Percentiles rank a stretch among this genome's conserved stretches.
Evolutionary conservation across 2,797 vertebrate genomes (phyloP).

Genomic region (Sylvia borin): DNA sequence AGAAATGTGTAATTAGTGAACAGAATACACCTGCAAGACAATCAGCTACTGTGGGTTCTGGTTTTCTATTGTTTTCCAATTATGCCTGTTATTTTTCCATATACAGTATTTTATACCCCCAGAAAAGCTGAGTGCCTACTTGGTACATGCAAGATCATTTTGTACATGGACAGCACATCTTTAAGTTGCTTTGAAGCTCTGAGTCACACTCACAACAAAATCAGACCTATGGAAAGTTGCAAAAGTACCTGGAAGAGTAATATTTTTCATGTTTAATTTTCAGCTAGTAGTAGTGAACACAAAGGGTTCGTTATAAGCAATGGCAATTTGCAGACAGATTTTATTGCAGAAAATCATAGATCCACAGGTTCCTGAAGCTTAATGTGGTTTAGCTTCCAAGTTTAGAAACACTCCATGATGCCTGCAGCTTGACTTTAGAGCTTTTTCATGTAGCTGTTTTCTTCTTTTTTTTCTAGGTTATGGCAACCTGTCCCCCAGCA

Average conservation of each 20-base stretch:
- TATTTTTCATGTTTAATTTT: background rate
- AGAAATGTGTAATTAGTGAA: background rate
- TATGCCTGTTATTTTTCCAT: background rate
- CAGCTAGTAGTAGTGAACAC: background rate
- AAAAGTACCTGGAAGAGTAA: background rate
- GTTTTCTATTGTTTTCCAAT: background rate
- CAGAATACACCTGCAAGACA: background rate
- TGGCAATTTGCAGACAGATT: background rate
- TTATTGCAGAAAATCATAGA: background rate
- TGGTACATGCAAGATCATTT: background rate
- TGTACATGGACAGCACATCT: background rate
- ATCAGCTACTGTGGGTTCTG: background rate
- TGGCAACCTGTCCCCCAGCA: slow-evolving; percentile 90
- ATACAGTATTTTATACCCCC: background rate
- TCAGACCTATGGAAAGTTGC: background rate
- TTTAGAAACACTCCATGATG: background rate
- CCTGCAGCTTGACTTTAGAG: background rate
- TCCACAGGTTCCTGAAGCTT: background rate
- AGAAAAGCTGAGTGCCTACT: background rate
- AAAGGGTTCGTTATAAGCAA: background rate
- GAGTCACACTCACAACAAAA: background rate
- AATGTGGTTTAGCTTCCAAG: background rate
- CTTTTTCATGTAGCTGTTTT: background rate
- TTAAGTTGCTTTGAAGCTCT: background rate
- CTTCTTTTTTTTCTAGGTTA: slow-evolving; percentile 80